phyloP scores from a whole-genome alignment of 2,797 vertebrate genomes.

The Allobates femoralis region DNA sequence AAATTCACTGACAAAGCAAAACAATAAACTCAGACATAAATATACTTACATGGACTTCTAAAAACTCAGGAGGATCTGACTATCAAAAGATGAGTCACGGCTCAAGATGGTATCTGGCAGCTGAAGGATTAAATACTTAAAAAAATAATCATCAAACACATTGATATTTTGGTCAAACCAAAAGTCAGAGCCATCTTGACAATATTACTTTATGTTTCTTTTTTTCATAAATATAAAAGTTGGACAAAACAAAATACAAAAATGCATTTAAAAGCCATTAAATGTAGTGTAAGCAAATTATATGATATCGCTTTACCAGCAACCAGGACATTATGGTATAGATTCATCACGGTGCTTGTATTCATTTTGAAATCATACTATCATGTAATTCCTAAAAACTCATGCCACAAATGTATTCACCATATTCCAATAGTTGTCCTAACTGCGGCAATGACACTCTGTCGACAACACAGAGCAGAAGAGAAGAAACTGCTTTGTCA shows the following conservation, averaged over 20 bases:
- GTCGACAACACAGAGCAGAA: no score
- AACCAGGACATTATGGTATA: neutral
- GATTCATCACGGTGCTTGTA: neutral
- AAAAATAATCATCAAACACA: neutral
- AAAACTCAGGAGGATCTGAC: no score
- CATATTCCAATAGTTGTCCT: neutral
- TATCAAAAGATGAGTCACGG: no score
- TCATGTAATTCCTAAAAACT: neutral
- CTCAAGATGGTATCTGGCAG: no score
- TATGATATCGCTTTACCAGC: no score
- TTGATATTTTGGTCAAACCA: neutral
- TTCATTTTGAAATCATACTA: neutral
- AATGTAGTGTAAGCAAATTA: neutral
- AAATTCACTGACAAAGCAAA: no score
- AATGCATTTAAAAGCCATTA: neutral
- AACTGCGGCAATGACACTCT: no score
- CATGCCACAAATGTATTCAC: neutral
- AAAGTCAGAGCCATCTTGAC: neutral
- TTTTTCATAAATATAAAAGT: neutral
- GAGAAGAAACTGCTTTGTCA: no score
- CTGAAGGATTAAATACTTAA: neutral
- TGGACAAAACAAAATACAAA: neutral
- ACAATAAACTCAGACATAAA: no score
- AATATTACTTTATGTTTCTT: neutral
- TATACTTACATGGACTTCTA: no score